Conservation (phyloP, 2,797 vertebrate genomes). For the Loris lydekkerianus region DNA sequence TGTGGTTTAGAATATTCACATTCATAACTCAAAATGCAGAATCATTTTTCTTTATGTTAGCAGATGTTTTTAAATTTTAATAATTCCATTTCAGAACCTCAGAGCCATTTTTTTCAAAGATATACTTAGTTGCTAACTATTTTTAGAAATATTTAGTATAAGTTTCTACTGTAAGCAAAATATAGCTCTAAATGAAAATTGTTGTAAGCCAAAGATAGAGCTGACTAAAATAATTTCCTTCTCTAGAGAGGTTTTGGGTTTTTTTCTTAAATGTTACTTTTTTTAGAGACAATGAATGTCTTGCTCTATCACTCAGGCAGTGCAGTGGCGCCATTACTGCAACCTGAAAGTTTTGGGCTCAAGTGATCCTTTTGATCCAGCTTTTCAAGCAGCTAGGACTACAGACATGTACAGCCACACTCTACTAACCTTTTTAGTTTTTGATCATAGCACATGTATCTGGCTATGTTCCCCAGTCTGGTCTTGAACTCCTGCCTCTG, state of each 20-base stretch:
- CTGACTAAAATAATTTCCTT: not conserved
- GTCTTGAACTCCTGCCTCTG: not conserved
- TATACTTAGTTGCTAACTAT: not conserved
- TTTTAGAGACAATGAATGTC: not conserved
- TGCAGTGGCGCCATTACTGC: not conserved
- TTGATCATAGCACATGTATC: not conserved
- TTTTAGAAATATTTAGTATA: not conserved
- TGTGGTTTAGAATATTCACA: not conserved
- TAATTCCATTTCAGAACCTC: not conserved
- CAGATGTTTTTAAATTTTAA: not conserved
- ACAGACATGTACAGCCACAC: not conserved
- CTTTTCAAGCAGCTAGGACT: not conserved
- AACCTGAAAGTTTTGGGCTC: not conserved
- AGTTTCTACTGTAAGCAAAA: not conserved
- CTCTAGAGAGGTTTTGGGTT: not conserved
- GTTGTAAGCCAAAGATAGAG: not conserved
- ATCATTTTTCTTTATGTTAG: not conserved
- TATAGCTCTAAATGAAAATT: constrained; percentile 26
- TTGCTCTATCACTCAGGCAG: not conserved
- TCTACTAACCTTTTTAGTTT: not conserved
- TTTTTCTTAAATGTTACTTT: not conserved
- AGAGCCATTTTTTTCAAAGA: not conserved
- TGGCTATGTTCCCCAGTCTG: not conserved
- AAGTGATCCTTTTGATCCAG: not conserved
- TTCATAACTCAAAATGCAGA: constrained; percentile 8